Conservation (phyloP, 2,888 invertebrate genomes). For the Chrysodeixis includens region DNA sequence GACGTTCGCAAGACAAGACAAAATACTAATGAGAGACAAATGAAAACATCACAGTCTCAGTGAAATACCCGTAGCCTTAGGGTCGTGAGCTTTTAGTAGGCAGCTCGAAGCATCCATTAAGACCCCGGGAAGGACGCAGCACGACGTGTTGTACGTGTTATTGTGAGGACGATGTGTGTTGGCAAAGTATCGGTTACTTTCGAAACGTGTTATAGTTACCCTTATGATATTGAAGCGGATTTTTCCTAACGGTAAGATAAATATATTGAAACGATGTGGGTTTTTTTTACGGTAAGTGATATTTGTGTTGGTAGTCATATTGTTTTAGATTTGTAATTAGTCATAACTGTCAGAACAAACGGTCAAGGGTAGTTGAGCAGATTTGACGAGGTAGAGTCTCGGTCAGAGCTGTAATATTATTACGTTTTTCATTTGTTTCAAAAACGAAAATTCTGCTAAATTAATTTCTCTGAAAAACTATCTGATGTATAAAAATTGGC, state of each 20-base stretch:
- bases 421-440: too few species aligned
- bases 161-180: constrained; percentile 4
- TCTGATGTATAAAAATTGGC: too few species aligned
- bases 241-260: neutral
- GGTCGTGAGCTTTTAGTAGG: neutral
- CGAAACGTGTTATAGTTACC: neutral
- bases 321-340: too few species aligned
- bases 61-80: neutral
- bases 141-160: constrained; percentile 6
- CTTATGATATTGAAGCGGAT: neutral
- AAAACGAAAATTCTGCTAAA: too few species aligned
- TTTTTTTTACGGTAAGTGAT: too few species aligned
- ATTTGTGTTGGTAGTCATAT: too few species aligned
- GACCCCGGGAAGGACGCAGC: neutral
- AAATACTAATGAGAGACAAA: neutral
- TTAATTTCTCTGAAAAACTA: too few species aligned
- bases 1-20: neutral
- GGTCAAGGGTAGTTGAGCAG: too few species aligned
- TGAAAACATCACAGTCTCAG: neutral
- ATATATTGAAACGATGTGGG: neutral
- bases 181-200: neutral
- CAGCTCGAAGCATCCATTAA: neutral
- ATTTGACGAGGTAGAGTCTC: too few species aligned
- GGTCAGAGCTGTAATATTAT: too few species aligned
- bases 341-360: too few species aligned